A percentile compares a stretch with the other conserved stretches of the same genome.
Evolutionary conservation across 2,113 vertebrate species (phyloP).

Genomic region (Carassius gibelio): DNA sequence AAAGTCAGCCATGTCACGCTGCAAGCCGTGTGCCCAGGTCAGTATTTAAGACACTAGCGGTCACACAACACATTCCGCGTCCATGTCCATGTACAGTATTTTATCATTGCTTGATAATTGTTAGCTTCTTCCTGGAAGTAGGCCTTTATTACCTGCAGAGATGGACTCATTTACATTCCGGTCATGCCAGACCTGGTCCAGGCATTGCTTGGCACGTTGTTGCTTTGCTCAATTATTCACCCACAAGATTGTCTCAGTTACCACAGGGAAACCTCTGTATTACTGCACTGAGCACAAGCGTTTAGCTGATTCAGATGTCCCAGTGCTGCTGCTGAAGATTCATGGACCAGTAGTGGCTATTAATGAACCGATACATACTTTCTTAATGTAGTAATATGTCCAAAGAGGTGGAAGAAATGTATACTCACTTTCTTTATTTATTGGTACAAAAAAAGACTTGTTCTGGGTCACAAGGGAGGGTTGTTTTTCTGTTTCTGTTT

Average conservation of each 20-base stretch:
- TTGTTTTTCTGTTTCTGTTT: neutral
- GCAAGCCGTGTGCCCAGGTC: constrained; percentile 89
- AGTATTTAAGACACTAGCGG: constrained; percentile 40
- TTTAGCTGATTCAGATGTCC: neutral
- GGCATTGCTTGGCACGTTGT: constrained; percentile 9
- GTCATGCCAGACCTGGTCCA: constrained; percentile 15
- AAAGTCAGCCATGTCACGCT: constrained; percentile 80
- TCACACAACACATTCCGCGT: neutral
- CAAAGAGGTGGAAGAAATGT: neutral
- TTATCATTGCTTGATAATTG: neutral
- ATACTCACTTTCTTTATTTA: neutral
- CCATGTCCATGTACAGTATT: neutral
- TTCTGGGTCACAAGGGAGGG: neutral
- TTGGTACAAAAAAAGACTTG: neutral
- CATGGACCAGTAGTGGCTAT: neutral
- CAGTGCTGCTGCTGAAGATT: neutral
- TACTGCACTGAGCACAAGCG: neutral
- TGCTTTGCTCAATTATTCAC: constrained; percentile 16
- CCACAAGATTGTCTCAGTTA: neutral
- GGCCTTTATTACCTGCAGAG: neutral
- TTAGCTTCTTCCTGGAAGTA: neutral
- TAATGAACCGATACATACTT: neutral
- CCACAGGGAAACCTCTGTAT: neutral
- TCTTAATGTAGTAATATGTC: neutral
- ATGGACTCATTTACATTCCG: constrained; percentile 24